A percentile compares a stretch with the other conserved stretches of the same genome.
phyloP scores from a whole-genome alignment of 2,113 vertebrate species.

The Hylia prasina region DNA sequence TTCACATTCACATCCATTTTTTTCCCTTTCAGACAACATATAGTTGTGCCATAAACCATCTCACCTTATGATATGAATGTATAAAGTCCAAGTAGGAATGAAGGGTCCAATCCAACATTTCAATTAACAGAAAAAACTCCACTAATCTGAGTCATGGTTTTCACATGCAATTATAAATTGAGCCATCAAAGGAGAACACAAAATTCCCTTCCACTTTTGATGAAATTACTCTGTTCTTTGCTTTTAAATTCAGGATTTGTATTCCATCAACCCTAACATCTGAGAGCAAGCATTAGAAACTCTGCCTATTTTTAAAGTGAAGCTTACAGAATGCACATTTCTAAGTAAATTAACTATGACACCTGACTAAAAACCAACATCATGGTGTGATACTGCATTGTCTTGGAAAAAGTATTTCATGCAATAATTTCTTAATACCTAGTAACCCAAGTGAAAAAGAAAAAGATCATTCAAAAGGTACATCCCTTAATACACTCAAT shows the following conservation, averaged over 20 bases:
- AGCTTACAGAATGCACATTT: not conserved
- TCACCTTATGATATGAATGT: not conserved
- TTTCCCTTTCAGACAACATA: not conserved
- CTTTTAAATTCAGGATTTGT: not conserved
- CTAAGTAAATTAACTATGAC: not conserved
- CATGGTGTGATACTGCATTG: not conserved
- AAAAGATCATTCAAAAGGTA: not conserved
- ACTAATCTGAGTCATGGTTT: not conserved
- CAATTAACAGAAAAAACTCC: not conserved
- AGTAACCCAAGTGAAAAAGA: not conserved
- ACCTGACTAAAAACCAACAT: not conserved
- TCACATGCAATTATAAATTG: not conserved
- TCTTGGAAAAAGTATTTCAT: not conserved
- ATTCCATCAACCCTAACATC: not conserved
- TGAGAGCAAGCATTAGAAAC: not conserved
- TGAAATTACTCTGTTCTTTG: not conserved
- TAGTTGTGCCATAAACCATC: not conserved
- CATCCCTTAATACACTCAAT: not conserved
- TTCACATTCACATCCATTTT: not conserved
- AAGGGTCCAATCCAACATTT: not conserved
- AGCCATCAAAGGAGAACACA: not conserved
- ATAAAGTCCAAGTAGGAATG: not conserved
- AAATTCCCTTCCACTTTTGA: not conserved
- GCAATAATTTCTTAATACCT: not conserved
- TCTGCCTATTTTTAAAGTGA: not conserved